Conservation (phyloP, 2,113 vertebrate species). For the Silurus glanis region DNA sequence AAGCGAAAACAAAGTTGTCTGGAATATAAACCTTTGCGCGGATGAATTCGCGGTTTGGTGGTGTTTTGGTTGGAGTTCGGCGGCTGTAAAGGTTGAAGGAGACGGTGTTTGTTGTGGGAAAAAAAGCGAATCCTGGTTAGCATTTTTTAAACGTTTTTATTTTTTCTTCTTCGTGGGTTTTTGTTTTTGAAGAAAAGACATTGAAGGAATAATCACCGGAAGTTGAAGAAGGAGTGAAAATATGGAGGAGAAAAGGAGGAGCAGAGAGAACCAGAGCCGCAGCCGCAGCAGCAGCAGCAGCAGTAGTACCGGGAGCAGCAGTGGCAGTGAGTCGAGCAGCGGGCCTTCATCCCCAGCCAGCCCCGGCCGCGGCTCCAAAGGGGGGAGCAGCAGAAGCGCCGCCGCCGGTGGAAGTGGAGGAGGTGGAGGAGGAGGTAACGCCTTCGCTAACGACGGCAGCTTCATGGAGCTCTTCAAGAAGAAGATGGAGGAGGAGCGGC, state of each 20-base stretch:
- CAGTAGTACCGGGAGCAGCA: conserved; percentile 50
- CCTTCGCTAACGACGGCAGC: conserved; percentile 93
- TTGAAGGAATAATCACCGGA: no score
- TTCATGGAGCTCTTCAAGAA: conserved; percentile 96
- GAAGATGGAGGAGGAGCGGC: conserved; percentile 78
- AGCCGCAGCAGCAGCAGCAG: conserved; percentile 37
- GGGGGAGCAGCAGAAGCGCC: conserved; percentile 45
- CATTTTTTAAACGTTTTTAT: no score
- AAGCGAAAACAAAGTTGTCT: background rate
- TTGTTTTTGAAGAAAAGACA: background rate
- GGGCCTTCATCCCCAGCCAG: conserved; percentile 71
- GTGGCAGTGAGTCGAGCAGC: conserved; percentile 63
- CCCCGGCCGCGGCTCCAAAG: conserved; percentile 52
- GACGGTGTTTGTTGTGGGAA: no score
- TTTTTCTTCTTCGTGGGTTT: background rate
- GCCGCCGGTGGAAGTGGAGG: background rate
- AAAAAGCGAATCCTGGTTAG: background rate
- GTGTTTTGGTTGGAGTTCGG: background rate
- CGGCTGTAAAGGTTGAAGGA: background rate
- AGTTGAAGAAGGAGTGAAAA: no score
- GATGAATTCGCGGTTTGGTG: background rate
- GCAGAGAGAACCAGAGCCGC: background rate
- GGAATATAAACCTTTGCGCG: background rate
- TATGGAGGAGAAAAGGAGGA: background rate
- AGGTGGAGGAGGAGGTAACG: conserved; percentile 69